A percentile compares a stretch with the other conserved stretches of the same genome.
Evolutionary conservation across 37 sponge, comb jelly and placozoan genomes (phyloP).

Genomic region (Aplysina aerophoba): DNA sequence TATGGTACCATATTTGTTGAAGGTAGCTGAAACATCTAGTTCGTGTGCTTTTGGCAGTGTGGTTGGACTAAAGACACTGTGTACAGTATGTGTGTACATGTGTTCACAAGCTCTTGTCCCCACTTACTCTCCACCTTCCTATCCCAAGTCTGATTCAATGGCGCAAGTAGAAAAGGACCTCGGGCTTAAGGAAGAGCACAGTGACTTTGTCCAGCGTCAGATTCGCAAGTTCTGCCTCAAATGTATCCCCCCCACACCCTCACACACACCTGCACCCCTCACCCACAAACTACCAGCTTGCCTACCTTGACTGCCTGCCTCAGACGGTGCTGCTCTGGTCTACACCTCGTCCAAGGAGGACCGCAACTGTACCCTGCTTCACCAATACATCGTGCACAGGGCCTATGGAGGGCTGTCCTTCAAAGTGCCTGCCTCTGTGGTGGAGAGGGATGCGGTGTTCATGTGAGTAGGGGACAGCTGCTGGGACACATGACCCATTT

Average conservation of each 20-base stretch:
- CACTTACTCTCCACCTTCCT: not conserved
- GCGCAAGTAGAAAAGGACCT: slow-evolving; percentile 87
- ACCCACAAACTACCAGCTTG: not conserved
- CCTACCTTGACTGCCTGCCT: not conserved
- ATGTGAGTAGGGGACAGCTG: slow-evolving; percentile 64
- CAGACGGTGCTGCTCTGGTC: slow-evolving; percentile 95
- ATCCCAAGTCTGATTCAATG: slow-evolving; percentile 62
- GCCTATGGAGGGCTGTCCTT: slow-evolving; percentile 80
- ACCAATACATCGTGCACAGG: slow-evolving; percentile 91
- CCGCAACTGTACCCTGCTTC: slow-evolving; percentile 79
- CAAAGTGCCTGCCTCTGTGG: slow-evolving; percentile 78
- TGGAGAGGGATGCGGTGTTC: slow-evolving; percentile 93
- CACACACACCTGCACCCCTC: not conserved
- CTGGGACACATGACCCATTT: too few relatives aligned
- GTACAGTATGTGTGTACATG: not conserved
- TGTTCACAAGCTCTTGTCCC: not conserved
- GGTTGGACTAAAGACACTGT: too few relatives aligned
- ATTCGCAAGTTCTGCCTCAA: slow-evolving; percentile 93
- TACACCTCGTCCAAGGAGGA: slow-evolving; percentile 87
- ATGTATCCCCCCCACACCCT: slow-evolving; percentile 70
- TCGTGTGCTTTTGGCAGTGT: too few relatives aligned
- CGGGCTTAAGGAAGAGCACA: slow-evolving; percentile 91
- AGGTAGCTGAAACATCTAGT: too few relatives aligned
- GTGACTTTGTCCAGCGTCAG: slow-evolving; percentile 96
- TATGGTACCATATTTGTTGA: too few relatives aligned